Evolutionary conservation across 2,888 invertebrate genomes (phyloP).

Genomic region (Cosmia trapezina): DNA sequence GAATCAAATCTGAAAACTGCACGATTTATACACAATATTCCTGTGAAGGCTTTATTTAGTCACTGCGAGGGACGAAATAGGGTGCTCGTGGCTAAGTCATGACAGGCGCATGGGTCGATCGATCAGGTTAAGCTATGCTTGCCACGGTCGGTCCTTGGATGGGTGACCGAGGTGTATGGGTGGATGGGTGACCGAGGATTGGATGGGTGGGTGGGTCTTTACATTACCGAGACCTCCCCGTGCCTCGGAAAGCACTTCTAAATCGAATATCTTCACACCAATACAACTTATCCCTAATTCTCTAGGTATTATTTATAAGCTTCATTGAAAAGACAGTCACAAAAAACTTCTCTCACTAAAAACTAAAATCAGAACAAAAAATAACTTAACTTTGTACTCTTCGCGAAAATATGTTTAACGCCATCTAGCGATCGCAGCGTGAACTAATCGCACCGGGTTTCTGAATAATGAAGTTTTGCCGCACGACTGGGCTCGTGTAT

Average conservation of each 20-base stretch:
- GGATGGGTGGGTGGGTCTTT: too few relatives aligned
- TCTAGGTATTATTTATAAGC: neutral
- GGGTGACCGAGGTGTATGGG: too few relatives aligned
- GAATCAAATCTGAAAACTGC: neutral
- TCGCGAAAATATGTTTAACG: slow-evolving; percentile 27
- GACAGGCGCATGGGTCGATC: too few relatives aligned
- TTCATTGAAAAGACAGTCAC: neutral
- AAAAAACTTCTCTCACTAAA: neutral
- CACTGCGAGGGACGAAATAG: neutral
- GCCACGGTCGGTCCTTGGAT: too few relatives aligned
- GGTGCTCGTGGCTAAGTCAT: too few relatives aligned
- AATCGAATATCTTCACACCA: neutral
- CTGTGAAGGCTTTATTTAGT: neutral
- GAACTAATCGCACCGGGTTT: slow-evolving; percentile 46
- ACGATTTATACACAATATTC: neutral
- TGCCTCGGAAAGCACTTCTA: too few relatives aligned
- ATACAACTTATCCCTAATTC: neutral
- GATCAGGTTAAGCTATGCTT: too few relatives aligned
- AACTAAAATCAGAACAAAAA: neutral
- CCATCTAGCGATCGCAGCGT: slow-evolving; percentile 55
- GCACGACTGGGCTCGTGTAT: slow-evolving; percentile 56
- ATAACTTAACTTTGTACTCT: neutral
- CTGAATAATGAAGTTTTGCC: slow-evolving; percentile 53
- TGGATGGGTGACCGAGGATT: too few relatives aligned
- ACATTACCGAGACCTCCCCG: too few relatives aligned